phyloP scores from a whole-genome alignment of 2,797 vertebrate genomes.

The Corythornis leucogaster region DNA sequence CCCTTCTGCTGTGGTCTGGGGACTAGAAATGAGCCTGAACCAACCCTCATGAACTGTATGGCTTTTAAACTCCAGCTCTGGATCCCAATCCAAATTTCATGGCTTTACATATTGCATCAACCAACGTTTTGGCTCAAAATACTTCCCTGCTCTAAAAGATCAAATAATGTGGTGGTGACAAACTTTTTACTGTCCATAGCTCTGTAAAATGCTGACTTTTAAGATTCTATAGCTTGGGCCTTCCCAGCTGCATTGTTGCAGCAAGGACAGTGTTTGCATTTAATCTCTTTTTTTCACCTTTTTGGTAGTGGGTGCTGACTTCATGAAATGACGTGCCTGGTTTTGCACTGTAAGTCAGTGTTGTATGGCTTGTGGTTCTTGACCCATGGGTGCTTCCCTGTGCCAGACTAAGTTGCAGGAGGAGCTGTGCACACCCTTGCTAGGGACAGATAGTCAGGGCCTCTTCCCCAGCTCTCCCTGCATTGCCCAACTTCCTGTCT shows the following conservation, averaged over 20 bases:
- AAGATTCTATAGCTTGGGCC: background rate
- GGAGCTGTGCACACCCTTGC: background rate
- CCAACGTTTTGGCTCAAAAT: background rate
- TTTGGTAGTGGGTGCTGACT: background rate
- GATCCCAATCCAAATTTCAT: conserved; percentile 46
- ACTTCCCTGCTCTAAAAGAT: background rate
- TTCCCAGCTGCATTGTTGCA: background rate
- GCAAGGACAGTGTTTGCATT: background rate
- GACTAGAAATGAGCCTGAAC: conserved; percentile 16
- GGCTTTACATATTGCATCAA: conserved; percentile 23
- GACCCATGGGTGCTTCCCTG: background rate
- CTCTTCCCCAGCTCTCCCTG: background rate
- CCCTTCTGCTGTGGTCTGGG: conserved; percentile 58
- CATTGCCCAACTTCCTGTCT: background rate
- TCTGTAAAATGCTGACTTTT: background rate
- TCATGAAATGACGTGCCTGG: background rate
- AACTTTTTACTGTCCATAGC: background rate
- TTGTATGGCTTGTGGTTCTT: rapidly evolving
- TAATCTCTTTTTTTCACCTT: background rate
- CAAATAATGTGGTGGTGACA: background rate
- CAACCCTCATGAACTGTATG: background rate
- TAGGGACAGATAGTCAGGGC: background rate
- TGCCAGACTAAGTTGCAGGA: background rate
- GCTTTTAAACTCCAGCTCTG: conserved; percentile 19
- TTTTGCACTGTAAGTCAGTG: background rate